Conservation (phyloP, 2,113 vertebrate species). For the Sinosuthora webbiana region DNA sequence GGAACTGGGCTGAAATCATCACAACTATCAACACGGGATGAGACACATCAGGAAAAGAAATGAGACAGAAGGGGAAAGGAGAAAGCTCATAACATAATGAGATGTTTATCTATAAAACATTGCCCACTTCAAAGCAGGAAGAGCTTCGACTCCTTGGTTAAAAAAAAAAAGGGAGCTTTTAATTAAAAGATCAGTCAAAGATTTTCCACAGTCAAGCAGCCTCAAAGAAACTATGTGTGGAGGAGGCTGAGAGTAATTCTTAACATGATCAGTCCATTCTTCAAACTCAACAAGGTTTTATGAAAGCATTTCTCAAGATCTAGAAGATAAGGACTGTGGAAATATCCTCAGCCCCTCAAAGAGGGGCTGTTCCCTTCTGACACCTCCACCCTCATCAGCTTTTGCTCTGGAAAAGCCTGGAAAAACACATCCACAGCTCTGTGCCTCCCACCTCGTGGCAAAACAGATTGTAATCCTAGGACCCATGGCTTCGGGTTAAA, state of each 20-base stretch:
- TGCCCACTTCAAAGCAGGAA: constrained; percentile 58
- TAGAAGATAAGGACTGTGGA: not conserved
- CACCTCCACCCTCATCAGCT: not conserved
- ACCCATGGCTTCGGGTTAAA: fast-evolving
- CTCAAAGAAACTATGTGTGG: constrained; percentile 43
- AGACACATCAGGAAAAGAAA: constrained; percentile 19
- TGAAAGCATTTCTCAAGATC: not conserved
- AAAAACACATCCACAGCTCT: not conserved
- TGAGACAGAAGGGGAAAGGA: constrained; percentile 14
- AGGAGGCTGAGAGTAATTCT: constrained; percentile 41
- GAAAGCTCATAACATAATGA: constrained; percentile 34
- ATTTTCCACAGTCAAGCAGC: constrained; percentile 36
- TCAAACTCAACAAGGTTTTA: constrained; percentile 6
- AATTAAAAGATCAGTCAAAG: constrained; percentile 60
- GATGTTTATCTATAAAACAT: constrained; percentile 48
- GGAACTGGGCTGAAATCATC: not conserved
- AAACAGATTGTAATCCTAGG: fast-evolving
- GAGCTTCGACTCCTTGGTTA: not conserved
- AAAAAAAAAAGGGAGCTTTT: not conserved
- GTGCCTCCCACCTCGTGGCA: not conserved
- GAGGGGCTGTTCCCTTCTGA: not conserved
- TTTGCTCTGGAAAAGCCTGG: not conserved
- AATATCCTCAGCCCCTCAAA: not conserved
- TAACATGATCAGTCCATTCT: constrained; percentile 7
- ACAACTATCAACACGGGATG: not conserved